Conservation (phyloP, 2,113 vertebrate genomes). For the Vulpes ferrilata region DNA sequence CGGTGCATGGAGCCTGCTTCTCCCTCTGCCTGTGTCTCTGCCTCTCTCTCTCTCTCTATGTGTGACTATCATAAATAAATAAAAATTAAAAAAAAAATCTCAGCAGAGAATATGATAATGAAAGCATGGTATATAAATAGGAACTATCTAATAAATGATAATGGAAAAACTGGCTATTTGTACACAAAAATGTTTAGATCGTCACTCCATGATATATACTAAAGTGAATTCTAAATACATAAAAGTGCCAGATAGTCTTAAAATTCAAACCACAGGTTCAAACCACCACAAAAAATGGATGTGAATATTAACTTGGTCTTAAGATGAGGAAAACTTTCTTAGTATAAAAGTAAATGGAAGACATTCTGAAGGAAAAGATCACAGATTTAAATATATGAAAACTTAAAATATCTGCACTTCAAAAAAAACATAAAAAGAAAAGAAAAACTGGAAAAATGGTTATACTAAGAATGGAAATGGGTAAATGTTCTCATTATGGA, state of each 20-base stretch:
- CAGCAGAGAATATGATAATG: neutral
- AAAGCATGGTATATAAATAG: neutral
- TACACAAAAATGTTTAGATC: conserved; percentile 22
- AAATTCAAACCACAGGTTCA: conserved; percentile 46
- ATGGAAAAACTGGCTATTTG: conserved; percentile 22
- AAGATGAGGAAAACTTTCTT: neutral
- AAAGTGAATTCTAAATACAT: conserved; percentile 38
- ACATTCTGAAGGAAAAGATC: conserved; percentile 18
- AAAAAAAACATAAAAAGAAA: conserved; percentile 52
- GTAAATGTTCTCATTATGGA: neutral
- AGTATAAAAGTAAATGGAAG: neutral
- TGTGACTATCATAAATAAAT: no score
- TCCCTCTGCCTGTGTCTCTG: no score
- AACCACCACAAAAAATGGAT: neutral
- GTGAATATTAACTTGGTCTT: neutral
- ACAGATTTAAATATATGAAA: neutral
- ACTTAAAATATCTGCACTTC: neutral
- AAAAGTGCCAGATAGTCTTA: neutral
- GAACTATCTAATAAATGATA: neutral
- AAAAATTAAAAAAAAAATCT: neutral
- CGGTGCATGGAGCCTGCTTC: no score
- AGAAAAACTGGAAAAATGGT: conserved; percentile 29
- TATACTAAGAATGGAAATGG: conserved; percentile 37
- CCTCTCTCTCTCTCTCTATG: no score
- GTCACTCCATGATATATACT: neutral